These are phyloP conservation scores for Coluber constrictor DNA, from an alignment of 2,797 vertebrate species.

Conservation along the genomic window DNA sequence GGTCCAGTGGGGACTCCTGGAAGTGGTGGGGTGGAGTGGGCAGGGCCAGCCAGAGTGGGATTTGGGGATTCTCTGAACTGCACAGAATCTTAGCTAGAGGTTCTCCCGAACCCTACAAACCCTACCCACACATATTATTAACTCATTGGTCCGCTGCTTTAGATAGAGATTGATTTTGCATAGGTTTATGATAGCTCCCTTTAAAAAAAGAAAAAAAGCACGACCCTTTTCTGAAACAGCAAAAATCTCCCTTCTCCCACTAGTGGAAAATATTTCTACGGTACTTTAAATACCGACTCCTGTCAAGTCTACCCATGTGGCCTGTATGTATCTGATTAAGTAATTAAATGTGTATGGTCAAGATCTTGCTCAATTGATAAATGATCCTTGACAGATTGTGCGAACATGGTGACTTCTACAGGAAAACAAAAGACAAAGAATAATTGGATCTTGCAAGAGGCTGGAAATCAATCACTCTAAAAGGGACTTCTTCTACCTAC, in stretches of 20 bases:
- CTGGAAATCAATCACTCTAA: conserved; percentile 11
- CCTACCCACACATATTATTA: background rate
- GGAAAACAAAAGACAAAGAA: conserved; percentile 9
- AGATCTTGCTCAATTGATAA: conserved; percentile 9
- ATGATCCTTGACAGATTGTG: background rate
- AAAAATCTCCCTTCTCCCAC: background rate
- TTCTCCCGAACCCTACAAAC: too few species aligned
- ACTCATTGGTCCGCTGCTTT: background rate
- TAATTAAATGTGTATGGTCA: conserved; percentile 6
- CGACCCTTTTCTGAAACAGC: background rate
- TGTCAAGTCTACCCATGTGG: conserved; percentile 3
- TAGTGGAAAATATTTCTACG: background rate
- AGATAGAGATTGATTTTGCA: background rate
- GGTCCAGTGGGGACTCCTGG: too few species aligned
- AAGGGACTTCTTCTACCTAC: background rate
- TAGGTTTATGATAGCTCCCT: background rate
- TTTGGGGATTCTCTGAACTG: too few species aligned
- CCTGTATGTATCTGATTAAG: conserved; percentile 19
- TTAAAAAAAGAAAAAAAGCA: background rate
- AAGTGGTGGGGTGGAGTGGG: too few species aligned
- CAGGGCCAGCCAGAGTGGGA: too few species aligned
- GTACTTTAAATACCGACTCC: background rate
- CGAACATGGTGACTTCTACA: background rate
- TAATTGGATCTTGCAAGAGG: conserved; percentile 19
- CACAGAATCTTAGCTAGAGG: too few species aligned